Percentiles rank a stretch among this genome's conserved stretches.
phyloP scores from a whole-genome alignment of 1,140 invertebrate species.

The Tetramorium alpestre region DNA sequence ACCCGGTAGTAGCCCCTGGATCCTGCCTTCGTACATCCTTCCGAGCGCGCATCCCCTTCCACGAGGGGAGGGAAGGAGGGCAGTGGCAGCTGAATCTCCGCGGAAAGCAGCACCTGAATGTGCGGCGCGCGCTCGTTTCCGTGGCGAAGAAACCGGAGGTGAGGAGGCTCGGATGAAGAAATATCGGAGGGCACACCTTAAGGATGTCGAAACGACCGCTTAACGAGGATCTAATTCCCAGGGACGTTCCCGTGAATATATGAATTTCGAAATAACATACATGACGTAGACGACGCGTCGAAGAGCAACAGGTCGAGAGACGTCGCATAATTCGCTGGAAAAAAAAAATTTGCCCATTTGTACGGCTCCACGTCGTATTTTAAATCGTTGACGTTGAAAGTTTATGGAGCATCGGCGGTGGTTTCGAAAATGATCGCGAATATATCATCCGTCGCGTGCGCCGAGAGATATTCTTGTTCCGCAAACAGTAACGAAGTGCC shows the following conservation, averaged over 20 bases:
- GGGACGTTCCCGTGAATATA: conserved; percentile 12
- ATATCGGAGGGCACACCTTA: conserved; percentile 41
- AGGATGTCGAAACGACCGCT: conserved; percentile 50
- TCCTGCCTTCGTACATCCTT: conserved; percentile 71
- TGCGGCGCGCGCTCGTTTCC: conserved; percentile 10
- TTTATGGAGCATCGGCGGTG: not conserved
- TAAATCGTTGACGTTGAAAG: not conserved
- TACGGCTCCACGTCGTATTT: not conserved
- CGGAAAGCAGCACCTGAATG: conserved; percentile 79
- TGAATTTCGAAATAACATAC: conserved; percentile 15
- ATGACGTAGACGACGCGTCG: not conserved
- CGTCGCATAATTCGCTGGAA: not conserved
- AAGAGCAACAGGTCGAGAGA: conserved; percentile 11
- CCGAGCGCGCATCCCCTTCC: conserved; percentile 66
- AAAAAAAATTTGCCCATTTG: not conserved
- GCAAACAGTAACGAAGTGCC: not conserved
- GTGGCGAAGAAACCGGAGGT: conserved; percentile 9
- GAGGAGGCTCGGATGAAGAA: conserved; percentile 33
- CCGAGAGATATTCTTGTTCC: not conserved
- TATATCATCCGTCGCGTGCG: not conserved
- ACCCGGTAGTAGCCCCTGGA: conserved; percentile 80
- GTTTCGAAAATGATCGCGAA: conserved; percentile 5
- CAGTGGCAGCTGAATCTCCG: conserved; percentile 79
- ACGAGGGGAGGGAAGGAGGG: conserved; percentile 43
- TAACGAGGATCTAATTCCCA: conserved; percentile 68